phyloP scores from a whole-genome alignment of 2,888 invertebrate genomes.

The Clistopyga incitator region DNA sequence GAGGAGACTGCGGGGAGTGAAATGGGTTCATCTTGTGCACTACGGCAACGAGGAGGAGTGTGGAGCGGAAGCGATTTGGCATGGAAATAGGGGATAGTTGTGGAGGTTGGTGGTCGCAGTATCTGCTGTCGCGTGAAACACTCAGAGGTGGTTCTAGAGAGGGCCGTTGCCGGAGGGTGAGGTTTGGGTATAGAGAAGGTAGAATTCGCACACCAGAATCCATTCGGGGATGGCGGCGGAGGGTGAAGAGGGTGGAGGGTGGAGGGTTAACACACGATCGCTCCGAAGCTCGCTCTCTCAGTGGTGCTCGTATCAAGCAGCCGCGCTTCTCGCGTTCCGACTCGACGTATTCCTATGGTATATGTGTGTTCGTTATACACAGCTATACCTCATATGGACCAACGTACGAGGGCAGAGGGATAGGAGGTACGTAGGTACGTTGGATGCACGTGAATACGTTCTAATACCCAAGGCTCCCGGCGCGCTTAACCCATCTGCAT shows the following conservation, averaged over 20 bases:
- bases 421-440: constrained; percentile 22
- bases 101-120: constrained; percentile 45
- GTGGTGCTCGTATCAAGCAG: constrained; percentile 47
- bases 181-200: constrained; percentile 26
- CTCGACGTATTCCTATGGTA: constrained; percentile 15
- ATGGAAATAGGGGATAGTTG: constrained; percentile 59
- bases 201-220: constrained; percentile 53
- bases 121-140: constrained; percentile 56
- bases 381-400: constrained; percentile 1
- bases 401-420: constrained; percentile 7
- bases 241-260: constrained; percentile 29
- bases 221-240: constrained; percentile 34
- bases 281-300: constrained; percentile 43
- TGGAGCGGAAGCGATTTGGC: constrained; percentile 47
- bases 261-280: constrained; percentile 46
- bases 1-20: constrained; percentile 3
- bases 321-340: constrained; percentile 29
- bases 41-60: background rate
- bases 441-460: constrained; percentile 38
- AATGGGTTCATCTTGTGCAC: background rate
- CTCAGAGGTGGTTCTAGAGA: constrained; percentile 39
- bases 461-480: constrained; percentile 45
- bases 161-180: constrained; percentile 26
- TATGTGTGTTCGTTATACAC: constrained; percentile 1
- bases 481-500: constrained; percentile 63